Percentiles rank a stretch among this genome's conserved stretches.
Evolutionary conservation across 2,888 invertebrate genomes (phyloP).

Genomic region (Platynereis dumerilii): DNA sequence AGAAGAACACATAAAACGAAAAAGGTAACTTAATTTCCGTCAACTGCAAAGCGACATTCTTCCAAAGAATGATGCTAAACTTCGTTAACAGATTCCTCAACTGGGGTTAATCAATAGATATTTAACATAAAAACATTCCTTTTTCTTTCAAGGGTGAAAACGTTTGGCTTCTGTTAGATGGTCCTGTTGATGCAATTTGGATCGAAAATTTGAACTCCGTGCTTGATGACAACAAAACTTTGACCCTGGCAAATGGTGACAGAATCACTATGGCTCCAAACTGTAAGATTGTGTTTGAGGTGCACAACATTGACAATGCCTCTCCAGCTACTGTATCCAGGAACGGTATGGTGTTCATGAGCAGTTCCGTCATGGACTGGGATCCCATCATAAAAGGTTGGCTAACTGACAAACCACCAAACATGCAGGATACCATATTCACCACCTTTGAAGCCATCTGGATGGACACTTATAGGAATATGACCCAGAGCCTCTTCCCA

Average conservation of each 20-base stretch:
- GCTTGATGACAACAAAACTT: constrained; percentile 65
- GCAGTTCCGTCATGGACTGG: constrained; percentile 92
- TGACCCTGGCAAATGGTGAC: constrained; percentile 65
- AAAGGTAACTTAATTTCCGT: constrained; percentile 63
- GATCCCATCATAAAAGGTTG: constrained; percentile 83
- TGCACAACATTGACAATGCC: constrained; percentile 65
- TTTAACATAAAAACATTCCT: too few relatives aligned
- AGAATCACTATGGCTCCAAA: constrained; percentile 64
- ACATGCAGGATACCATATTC: constrained; percentile 72
- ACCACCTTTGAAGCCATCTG: constrained; percentile 79
- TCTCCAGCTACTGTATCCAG: constrained; percentile 65
- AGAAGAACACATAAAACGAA: constrained; percentile 91
- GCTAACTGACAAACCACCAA: constrained; percentile 62
- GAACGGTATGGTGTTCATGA: constrained; percentile 79
- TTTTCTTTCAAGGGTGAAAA: constrained; percentile 57
- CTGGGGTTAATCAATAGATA: too few relatives aligned
- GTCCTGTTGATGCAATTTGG: constrained; percentile 65
- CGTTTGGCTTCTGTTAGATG: constrained; percentile 63
- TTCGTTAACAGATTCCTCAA: too few relatives aligned
- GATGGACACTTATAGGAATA: constrained; percentile 77
- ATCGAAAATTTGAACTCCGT: constrained; percentile 66
- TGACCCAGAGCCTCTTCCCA: constrained; percentile 80
- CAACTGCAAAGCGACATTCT: too few relatives aligned
- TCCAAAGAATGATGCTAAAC: too few relatives aligned
- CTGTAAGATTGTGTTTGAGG: constrained; percentile 65